phyloP scores from a whole-genome alignment of 2,797 vertebrate genomes.

The Harpagifer antarcticus region DNA sequence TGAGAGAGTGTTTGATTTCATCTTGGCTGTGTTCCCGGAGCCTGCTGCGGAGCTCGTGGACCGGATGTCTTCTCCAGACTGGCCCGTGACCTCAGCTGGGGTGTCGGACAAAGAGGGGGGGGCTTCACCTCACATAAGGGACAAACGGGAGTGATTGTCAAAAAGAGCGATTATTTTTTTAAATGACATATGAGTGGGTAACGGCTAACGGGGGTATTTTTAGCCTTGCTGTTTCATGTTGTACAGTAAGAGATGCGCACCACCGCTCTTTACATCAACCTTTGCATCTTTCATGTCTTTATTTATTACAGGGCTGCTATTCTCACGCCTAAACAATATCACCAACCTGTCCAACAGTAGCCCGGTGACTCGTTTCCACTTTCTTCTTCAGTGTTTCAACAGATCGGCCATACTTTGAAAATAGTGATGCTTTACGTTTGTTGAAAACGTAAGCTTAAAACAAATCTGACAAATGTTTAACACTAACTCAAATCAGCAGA shows the following conservation, averaged over 20 bases:
- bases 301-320: slow-evolving; percentile 99
- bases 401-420: slow-evolving; percentile 84
- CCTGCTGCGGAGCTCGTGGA: slow-evolving; percentile 52
- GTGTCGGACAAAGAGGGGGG: slow-evolving; percentile 26
- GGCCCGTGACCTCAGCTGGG: slow-evolving; percentile 11
- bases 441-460: slow-evolving; percentile 82
- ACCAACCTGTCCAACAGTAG: slow-evolving; percentile 82
- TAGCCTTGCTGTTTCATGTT: slow-evolving; percentile 84
- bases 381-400: slow-evolving; percentile 82
- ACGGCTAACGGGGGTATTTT: slow-evolving; percentile 76
- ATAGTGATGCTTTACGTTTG: slow-evolving; percentile 83
- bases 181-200: slow-evolving; percentile 70
- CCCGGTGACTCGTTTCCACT: slow-evolving; percentile 49
- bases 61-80: slow-evolving; percentile 40
- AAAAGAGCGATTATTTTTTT: slow-evolving; percentile 75
- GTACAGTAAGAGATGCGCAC: slow-evolving; percentile 83
- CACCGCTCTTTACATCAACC: slow-evolving; percentile 88
- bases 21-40: slow-evolving; percentile 31
- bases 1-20: slow-evolving; percentile 31
- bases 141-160: slow-evolving; percentile 67
- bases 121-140: slow-evolving; percentile 33
- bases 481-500: slow-evolving; percentile 90
- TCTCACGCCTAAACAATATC: slow-evolving; percentile 94
- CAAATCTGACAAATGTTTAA: slow-evolving; percentile 86
- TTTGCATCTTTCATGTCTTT: slow-evolving; percentile 88